Conservation (phyloP, 1,140 invertebrate species). For the Panulirus ornatus region DNA sequence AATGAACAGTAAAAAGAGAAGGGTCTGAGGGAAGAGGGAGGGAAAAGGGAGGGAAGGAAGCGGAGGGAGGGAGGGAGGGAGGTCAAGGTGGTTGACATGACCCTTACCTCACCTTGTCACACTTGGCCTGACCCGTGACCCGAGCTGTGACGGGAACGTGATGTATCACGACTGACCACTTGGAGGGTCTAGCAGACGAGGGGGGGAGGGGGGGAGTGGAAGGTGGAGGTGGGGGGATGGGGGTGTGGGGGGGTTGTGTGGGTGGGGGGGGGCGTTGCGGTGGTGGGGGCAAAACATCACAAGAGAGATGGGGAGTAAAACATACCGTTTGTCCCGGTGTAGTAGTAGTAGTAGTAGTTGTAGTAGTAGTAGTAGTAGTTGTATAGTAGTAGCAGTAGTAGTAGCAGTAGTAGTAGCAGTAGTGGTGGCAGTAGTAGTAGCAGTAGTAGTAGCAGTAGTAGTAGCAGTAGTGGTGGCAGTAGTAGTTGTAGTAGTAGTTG, state of each 20-base stretch:
- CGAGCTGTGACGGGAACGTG: too few relatives aligned
- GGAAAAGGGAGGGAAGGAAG: not conserved
- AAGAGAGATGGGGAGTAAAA: too few relatives aligned
- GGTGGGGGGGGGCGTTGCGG: constrained; percentile 1
- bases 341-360: not conserved
- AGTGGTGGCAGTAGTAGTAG: not conserved
- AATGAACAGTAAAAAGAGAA: too few relatives aligned
- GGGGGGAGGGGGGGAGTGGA: not conserved
- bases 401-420: not conserved
- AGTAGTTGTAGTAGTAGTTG: too few relatives aligned
- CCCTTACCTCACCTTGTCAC: too few relatives aligned
- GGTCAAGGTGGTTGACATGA: too few relatives aligned
- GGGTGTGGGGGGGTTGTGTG: not conserved
- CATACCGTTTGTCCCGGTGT: not conserved
- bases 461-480: too few relatives aligned
- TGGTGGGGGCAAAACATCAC: not conserved
- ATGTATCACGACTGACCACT: too few relatives aligned
- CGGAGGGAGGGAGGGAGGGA: too few relatives aligned
- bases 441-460: not conserved
- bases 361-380: not conserved
- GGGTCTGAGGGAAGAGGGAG: too few relatives aligned
- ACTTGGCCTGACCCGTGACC: too few relatives aligned
- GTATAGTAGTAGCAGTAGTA: too few relatives aligned
- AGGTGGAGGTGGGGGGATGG: not conserved
- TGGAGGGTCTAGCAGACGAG: not conserved